These are phyloP conservation scores for Rambutsinella grinnellia DNA, from an alignment of 2,888 invertebrate genomes.

Conservation along the genomic window DNA sequence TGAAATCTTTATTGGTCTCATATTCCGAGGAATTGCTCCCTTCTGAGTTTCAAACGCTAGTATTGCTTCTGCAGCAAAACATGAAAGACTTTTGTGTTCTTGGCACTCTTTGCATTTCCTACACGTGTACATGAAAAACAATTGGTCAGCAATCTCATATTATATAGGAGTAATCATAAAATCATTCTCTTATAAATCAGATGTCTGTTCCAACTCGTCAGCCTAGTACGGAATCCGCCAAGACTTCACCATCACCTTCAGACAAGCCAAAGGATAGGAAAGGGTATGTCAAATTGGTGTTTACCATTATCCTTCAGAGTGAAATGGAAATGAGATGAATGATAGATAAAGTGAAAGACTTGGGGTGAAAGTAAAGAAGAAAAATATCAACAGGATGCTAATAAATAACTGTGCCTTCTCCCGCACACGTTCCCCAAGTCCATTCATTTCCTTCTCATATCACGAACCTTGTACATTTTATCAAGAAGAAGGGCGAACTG, in stretches of 20 bases:
- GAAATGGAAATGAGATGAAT: slow-evolving; percentile 11
- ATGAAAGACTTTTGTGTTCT: no score
- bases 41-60: background rate
- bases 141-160: background rate
- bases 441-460: no score
- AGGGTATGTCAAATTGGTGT: slow-evolving; percentile 43
- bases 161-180: slow-evolving; percentile 27
- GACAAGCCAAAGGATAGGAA: slow-evolving; percentile 62
- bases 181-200: slow-evolving; percentile 57
- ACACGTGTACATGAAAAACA: background rate
- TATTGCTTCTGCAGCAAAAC: no score
- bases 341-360: slow-evolving; percentile 7
- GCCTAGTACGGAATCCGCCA: slow-evolving; percentile 67
- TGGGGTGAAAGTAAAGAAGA: slow-evolving; percentile 28
- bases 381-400: slow-evolving; percentile 57
- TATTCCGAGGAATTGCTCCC: background rate
- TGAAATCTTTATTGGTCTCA: slow-evolving; percentile 34
- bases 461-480: no score
- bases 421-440: slow-evolving; percentile 15
- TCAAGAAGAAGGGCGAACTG: no score
- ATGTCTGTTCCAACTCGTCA: slow-evolving; percentile 66
- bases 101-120: background rate
- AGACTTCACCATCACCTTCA: slow-evolving; percentile 65
- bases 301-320: background rate
- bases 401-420: slow-evolving; percentile 47